These are phyloP conservation scores for Eubucco bourcierii DNA, from an alignment of 2,113 vertebrate species.

Conservation along the genomic window DNA sequence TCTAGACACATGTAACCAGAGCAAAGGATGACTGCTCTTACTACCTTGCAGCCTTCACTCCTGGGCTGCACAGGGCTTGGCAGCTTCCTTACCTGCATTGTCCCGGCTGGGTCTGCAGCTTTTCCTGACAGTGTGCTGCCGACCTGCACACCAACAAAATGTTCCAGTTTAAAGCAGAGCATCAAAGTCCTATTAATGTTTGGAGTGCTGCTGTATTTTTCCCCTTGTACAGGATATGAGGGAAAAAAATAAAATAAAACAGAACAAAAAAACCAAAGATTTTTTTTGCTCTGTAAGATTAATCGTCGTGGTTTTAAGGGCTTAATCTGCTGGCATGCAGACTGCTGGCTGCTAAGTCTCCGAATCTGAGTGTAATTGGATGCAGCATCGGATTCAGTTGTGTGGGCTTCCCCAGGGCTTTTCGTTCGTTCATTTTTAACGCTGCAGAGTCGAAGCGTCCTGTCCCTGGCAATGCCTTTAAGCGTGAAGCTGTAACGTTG, in stretches of 20 bases:
- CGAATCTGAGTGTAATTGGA: conserved; percentile 70
- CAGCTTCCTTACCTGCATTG: neutral
- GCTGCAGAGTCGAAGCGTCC: conserved; percentile 68
- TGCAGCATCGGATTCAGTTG: conserved; percentile 38
- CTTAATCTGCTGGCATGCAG: conserved; percentile 73
- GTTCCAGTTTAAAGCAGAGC: neutral
- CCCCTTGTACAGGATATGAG: conserved; percentile 22
- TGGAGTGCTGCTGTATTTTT: conserved; percentile 36
- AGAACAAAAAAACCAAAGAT: neutral
- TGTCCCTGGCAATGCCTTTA: conserved; percentile 73
- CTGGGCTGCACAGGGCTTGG: fast-evolving
- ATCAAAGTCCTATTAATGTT: conserved; percentile 36
- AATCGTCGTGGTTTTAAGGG: conserved; percentile 69
- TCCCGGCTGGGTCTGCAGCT: neutral
- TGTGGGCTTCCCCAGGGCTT: conserved; percentile 28
- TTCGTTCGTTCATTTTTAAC: conserved; percentile 30
- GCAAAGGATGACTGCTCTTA: neutral
- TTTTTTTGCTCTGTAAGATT: conserved; percentile 71
- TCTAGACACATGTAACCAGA: neutral
- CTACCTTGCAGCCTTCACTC: neutral
- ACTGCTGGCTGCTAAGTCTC: conserved; percentile 62
- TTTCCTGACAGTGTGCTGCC: neutral
- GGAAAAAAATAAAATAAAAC: neutral
- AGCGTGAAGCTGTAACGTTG: conserved; percentile 60
- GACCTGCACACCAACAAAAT: neutral